Percentiles rank a stretch among this genome's conserved stretches.
Evolutionary conservation across 1,140 invertebrate species (phyloP).

Genomic region (Bradynema listronoti): DNA sequence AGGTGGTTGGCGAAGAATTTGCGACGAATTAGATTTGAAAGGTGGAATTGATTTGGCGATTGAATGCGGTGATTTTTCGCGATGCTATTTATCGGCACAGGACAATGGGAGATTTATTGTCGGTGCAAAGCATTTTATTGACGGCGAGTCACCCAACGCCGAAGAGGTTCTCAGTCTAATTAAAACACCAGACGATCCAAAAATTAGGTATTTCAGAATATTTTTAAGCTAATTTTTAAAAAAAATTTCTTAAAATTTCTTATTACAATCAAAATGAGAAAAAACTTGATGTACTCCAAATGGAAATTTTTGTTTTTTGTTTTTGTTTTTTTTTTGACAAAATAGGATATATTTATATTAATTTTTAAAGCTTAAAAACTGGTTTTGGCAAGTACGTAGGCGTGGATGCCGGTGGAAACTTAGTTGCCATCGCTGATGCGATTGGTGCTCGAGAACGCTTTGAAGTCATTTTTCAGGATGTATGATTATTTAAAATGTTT

Average conservation of each 20-base stretch:
- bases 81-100: slow-evolving; percentile 33
- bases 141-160: slow-evolving; percentile 26
- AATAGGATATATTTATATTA: not conserved
- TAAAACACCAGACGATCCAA: slow-evolving; percentile 38
- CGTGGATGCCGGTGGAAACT: slow-evolving; percentile 27
- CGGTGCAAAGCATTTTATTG: slow-evolving; percentile 36
- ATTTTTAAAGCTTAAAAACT: slow-evolving; percentile 42
- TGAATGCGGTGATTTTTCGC: slow-evolving; percentile 33
- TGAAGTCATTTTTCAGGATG: slow-evolving; percentile 41
- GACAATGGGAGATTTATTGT: slow-evolving; percentile 46
- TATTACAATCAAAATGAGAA: too few relatives aligned
- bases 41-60: slow-evolving; percentile 38
- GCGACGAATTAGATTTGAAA: slow-evolving; percentile 31
- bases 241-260: not conserved
- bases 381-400: slow-evolving; percentile 46
- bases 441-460: slow-evolving; percentile 40
- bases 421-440: slow-evolving; percentile 41
- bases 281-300: too few relatives aligned
- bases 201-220: slow-evolving; percentile 31
- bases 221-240: too few relatives aligned
- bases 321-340: not conserved
- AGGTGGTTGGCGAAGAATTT: slow-evolving; percentile 38
- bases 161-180: slow-evolving; percentile 43
- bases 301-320: not conserved
- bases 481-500: slow-evolving; percentile 7